Evolutionary conservation across 2,888 invertebrate genomes (phyloP).

Genomic region (Platycheirus albimanus): DNA sequence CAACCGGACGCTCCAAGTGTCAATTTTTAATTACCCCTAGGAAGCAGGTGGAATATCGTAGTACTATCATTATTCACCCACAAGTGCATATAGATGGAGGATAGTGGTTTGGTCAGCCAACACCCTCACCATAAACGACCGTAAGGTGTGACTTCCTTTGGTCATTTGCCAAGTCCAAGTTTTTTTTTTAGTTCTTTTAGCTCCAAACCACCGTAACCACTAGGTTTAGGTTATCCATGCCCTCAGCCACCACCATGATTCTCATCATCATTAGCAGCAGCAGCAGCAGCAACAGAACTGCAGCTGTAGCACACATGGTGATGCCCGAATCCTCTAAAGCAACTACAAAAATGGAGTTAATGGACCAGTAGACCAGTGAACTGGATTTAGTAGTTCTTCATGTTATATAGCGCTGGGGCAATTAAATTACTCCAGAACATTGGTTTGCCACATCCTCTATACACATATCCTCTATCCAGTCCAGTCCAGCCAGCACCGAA

Average conservation of each 20-base stretch:
- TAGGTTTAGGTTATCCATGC: background rate
- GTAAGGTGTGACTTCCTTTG: conserved; percentile 27
- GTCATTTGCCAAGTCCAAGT: conserved; percentile 43
- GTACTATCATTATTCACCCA: conserved; percentile 45
- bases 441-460: conserved; percentile 33
- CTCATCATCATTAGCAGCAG: conserved; percentile 55
- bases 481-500: too few species aligned
- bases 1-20: background rate
- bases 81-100: background rate
- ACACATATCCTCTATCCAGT: too few species aligned
- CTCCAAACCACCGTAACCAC: conserved; percentile 7
- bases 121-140: conserved; percentile 47
- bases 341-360: conserved; percentile 3
- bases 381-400: conserved; percentile 44
- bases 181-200: background rate
- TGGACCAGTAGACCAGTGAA: conserved; percentile 53
- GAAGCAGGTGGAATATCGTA: conserved; percentile 52
- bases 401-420: conserved; percentile 44
- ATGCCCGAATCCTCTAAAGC: background rate
- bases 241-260: conserved; percentile 22
- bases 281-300: too few species aligned
- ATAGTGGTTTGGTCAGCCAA: conserved; percentile 21
- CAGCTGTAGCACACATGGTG: conserved; percentile 20
- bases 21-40: conserved; percentile 62
- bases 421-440: conserved; percentile 63